Percentiles rank a stretch among this genome's conserved stretches.
Conservation (phyloP, 2,113 vertebrate genomes). For the Gallinago undulata region DNA sequence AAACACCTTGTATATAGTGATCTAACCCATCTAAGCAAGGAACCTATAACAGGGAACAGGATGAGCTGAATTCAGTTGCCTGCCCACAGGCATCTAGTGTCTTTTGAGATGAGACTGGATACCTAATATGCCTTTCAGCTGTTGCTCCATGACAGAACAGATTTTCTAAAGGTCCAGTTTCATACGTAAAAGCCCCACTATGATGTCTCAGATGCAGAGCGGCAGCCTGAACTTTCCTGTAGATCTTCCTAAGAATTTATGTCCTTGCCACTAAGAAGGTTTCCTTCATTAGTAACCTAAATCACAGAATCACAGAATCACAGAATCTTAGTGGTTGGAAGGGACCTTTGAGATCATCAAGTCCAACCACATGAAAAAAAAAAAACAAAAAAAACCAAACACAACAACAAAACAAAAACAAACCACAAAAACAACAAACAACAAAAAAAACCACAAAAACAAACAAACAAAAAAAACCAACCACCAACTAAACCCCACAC, state of each 20-base stretch:
- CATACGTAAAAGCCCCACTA: not conserved
- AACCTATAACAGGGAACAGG: not conserved
- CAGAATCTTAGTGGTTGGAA: no score
- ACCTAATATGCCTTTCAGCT: not conserved
- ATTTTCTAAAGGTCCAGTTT: not conserved
- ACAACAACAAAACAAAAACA: no score
- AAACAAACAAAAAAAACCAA: no score
- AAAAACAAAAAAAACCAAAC: no score
- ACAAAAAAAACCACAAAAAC: no score
- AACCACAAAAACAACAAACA: no score
- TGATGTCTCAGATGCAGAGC: not conserved
- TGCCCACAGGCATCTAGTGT: not conserved
- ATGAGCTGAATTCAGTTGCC: not conserved
- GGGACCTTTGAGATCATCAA: no score
- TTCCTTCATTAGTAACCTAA: not conserved
- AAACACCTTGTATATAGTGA: not conserved
- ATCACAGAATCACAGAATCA: no score
- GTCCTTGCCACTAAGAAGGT: not conserved
- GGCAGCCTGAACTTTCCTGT: not conserved
- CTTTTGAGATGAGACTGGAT: not conserved
- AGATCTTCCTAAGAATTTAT: not conserved
- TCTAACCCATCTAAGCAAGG: not conserved
- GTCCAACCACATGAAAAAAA: no score
- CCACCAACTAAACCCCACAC: no score
- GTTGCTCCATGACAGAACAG: not conserved